Evolutionary conservation across 2,888 invertebrate genomes (phyloP).

Genomic region (Sinopyrophorus schimmeli): DNA sequence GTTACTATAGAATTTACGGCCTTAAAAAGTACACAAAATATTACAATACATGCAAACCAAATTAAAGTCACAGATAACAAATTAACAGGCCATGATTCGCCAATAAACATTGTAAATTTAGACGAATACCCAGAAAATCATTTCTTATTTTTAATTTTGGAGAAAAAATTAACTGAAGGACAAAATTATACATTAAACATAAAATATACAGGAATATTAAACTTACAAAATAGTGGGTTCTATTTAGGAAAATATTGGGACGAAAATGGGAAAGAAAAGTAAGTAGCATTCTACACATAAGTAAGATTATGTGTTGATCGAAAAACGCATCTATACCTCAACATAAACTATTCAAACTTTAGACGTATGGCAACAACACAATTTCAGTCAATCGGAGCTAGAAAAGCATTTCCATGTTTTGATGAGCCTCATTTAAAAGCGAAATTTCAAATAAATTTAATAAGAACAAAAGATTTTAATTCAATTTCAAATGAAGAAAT

Average conservation of each 20-base stretch:
- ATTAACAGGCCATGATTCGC: background rate
- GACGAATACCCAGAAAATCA: slow-evolving; percentile 6
- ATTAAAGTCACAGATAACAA: background rate
- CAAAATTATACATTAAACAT: slow-evolving; percentile 15
- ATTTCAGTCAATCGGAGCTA: slow-evolving; percentile 66
- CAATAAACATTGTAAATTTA: background rate
- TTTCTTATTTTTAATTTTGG: slow-evolving; percentile 9
- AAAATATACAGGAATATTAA: slow-evolving; percentile 39
- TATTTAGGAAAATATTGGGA: slow-evolving; percentile 54
- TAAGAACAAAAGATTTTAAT: slow-evolving; percentile 33
- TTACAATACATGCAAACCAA: slow-evolving; percentile 23
- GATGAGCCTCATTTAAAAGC: slow-evolving; percentile 62
- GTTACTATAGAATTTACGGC: slow-evolving; percentile 17
- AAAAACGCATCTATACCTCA: background rate
- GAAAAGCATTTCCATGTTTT: slow-evolving; percentile 75
- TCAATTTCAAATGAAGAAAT: slow-evolving; percentile 24
- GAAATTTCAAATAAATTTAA: slow-evolving; percentile 52
- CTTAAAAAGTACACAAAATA: slow-evolving; percentile 7
- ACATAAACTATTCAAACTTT: background rate
- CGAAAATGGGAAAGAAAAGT: slow-evolving; percentile 29
- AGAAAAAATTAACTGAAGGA: background rate
- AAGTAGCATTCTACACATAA: too few relatives aligned
- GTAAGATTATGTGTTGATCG: too few relatives aligned
- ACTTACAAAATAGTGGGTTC: slow-evolving; percentile 54
- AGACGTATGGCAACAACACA: slow-evolving; percentile 62